Conservation (phyloP, 2,797 vertebrate species). For the Eulemur albifrons region DNA sequence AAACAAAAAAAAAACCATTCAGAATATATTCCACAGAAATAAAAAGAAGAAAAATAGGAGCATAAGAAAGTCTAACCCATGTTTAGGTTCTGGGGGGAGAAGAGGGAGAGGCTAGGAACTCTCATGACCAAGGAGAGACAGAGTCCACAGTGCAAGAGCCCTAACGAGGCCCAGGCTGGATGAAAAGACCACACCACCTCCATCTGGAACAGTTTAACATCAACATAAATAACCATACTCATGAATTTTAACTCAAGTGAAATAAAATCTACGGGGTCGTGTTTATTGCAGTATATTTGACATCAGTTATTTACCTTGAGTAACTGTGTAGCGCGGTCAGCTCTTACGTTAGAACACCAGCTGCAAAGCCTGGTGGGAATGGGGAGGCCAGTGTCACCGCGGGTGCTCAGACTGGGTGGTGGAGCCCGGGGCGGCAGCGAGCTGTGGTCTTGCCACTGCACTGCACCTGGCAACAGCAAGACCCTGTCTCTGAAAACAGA, state of each 20-base stretch:
- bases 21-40: background rate
- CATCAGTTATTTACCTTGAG: background rate
- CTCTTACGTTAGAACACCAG: background rate
- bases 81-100: background rate
- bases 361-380: background rate
- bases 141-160: background rate
- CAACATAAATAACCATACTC: background rate
- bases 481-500: too few species aligned
- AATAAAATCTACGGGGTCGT: fast-evolving
- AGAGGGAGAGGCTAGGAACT: background rate
- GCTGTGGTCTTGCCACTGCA: background rate
- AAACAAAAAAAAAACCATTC: too few species aligned
- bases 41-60: background rate
- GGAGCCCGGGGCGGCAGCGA: background rate
- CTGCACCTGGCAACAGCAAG: background rate
- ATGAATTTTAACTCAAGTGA: background rate
- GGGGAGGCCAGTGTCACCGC: too few species aligned
- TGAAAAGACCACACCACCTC: background rate
- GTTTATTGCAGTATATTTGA: background rate
- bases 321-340: background rate
- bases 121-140: background rate
- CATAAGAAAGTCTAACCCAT: background rate
- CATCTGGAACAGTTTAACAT: background rate
- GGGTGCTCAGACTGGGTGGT: background rate
- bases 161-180: background rate